Percentiles rank a stretch among this genome's conserved stretches.
phyloP scores from a whole-genome alignment of 2,888 invertebrate genomes.

The Harpalus rubripes region DNA sequence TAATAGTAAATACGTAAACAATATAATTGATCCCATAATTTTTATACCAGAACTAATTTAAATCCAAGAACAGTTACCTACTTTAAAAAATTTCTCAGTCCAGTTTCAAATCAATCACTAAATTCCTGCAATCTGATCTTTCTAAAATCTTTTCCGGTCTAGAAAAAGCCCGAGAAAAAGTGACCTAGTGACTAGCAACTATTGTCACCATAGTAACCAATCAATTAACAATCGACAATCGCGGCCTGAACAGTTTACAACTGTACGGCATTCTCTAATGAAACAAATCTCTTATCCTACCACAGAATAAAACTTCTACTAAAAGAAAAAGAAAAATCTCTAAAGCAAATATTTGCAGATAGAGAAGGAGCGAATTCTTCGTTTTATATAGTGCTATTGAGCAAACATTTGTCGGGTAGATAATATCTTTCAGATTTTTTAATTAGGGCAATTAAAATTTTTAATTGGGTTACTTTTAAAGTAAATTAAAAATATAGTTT shows the following conservation, averaged over 20 bases:
- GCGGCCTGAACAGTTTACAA: slow-evolving; percentile 3
- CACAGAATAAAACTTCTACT: slow-evolving; percentile 24
- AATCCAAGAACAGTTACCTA: not conserved
- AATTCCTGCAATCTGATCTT: slow-evolving; percentile 26
- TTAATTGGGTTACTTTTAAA: slow-evolving; percentile 17
- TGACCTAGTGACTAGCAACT: slow-evolving; percentile 1
- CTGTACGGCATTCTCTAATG: slow-evolving; percentile 34
- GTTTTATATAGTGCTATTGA: slow-evolving; percentile 12
- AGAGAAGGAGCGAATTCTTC: slow-evolving; percentile 17
- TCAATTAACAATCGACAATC: not conserved
- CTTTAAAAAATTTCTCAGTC: slow-evolving; percentile 18
- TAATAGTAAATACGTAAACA: no score
- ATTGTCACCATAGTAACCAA: not conserved
- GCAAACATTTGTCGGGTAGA: slow-evolving; percentile 26
- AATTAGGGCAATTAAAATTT: slow-evolving; percentile 47
- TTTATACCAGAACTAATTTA: not conserved
- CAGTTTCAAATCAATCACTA: slow-evolving; percentile 31
- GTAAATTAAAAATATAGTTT: slow-evolving; percentile 15
- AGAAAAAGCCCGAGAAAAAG: slow-evolving; percentile 25
- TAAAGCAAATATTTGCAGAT: slow-evolving; percentile 40
- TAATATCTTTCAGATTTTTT: slow-evolving; percentile 49
- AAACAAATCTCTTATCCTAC: slow-evolving; percentile 26
- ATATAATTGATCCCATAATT: not conserved
- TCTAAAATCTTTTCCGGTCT: slow-evolving; percentile 39
- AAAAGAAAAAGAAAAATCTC: slow-evolving; percentile 37